Conservation (phyloP, 35 echinoderm and acorn worm species). For the Ophiothrix spiculata region DNA sequence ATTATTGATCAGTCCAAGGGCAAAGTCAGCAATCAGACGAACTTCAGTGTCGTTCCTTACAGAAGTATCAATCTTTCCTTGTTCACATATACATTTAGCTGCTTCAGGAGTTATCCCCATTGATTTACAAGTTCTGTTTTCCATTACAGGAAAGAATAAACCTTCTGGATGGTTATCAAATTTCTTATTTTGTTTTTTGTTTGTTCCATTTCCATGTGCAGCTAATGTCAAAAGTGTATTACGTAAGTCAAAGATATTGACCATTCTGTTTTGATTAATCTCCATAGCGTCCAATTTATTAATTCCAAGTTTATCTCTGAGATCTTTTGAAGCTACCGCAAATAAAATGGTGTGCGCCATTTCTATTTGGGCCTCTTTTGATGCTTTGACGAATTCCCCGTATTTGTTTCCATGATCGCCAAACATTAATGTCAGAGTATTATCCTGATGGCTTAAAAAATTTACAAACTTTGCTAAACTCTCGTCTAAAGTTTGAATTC, state of each 20-base stretch:
- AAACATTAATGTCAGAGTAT: slow-evolving; percentile 73
- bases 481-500: slow-evolving; percentile 61
- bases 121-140: not conserved
- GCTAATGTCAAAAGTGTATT: slow-evolving; percentile 47
- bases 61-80: not conserved
- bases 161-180: not conserved
- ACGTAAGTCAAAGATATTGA: slow-evolving; percentile 73
- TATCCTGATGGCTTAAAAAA: slow-evolving; percentile 17
- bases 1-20: not conserved
- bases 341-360: slow-evolving; percentile 82
- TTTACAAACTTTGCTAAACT: slow-evolving; percentile 56
- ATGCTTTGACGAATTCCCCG: slow-evolving; percentile 48
- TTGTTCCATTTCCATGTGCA: not conserved
- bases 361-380: slow-evolving; percentile 64
- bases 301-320: slow-evolving; percentile 19
- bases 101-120: not conserved
- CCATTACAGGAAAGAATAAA: not conserved
- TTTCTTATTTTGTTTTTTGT: not conserved
- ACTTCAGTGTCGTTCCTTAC: not conserved
- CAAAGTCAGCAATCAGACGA: not conserved
- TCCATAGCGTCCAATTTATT: slow-evolving; percentile 22
- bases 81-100: not conserved
- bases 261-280: slow-evolving; percentile 64
- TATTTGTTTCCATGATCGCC: slow-evolving; percentile 86
- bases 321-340: slow-evolving; percentile 46